Percentiles rank a stretch among this genome's conserved stretches.
These are phyloP conservation scores for Cranoglanis bouderius DNA, from an alignment of 2,113 vertebrate species.

Conservation along the genomic window DNA sequence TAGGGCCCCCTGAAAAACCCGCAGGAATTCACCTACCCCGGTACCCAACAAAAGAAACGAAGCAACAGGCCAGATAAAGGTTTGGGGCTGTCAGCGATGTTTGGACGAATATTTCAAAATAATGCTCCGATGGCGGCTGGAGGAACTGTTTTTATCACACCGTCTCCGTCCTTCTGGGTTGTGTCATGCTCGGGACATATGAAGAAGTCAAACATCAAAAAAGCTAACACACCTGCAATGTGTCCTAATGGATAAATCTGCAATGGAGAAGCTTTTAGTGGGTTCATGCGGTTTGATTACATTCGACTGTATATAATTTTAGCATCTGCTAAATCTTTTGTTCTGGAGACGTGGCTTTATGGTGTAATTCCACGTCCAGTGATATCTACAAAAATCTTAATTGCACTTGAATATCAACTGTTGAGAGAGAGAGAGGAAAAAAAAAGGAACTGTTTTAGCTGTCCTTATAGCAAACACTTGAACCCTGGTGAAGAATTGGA, in stretches of 20 bases:
- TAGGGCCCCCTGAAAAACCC: constrained; percentile 1
- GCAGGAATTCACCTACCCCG: constrained; percentile 8
- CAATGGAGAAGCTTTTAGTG: constrained; percentile 44
- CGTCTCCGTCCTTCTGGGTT: constrained; percentile 21
- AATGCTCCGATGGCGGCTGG: constrained; percentile 1
- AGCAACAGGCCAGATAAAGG: constrained; percentile 28
- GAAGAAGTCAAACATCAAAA: constrained; percentile 39
- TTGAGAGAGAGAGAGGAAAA: neutral
- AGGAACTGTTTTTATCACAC: constrained; percentile 13
- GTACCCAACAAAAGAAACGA: constrained; percentile 25
- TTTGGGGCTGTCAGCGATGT: constrained; percentile 33
- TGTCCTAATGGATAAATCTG: constrained; percentile 34
- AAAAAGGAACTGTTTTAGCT: neutral
- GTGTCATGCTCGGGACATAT: constrained; percentile 5
- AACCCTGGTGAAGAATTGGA: neutral
- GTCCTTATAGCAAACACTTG: neutral
- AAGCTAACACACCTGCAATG: constrained; percentile 35
- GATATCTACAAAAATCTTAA: neutral
- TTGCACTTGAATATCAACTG: neutral
- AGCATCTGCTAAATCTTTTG: constrained; percentile 17
- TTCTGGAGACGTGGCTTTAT: neutral
- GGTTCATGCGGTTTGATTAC: constrained; percentile 30
- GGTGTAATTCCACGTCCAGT: neutral
- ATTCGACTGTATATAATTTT: constrained; percentile 45
- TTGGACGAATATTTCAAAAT: constrained; percentile 22